A percentile compares a stretch with the other conserved stretches of the same genome.
Evolutionary conservation across 2,888 invertebrate genomes (phyloP).

Genomic region (Amphimallon solstitiale): DNA sequence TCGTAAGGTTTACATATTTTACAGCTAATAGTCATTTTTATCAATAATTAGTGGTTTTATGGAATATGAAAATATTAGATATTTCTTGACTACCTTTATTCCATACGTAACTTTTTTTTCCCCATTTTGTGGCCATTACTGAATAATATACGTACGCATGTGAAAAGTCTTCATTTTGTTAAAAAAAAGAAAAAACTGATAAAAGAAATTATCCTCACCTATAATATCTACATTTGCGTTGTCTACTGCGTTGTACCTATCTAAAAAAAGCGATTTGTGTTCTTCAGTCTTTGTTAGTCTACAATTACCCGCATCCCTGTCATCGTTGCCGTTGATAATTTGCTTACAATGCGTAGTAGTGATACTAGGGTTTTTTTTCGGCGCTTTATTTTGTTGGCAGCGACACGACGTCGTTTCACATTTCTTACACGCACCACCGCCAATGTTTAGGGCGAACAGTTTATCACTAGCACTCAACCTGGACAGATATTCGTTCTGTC

Average conservation of each 20-base stretch:
- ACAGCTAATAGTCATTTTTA: too few species aligned
- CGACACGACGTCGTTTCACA: constrained; percentile 60
- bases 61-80: too few species aligned
- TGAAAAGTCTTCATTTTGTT: too few species aligned
- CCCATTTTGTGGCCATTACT: too few species aligned
- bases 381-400: constrained; percentile 14
- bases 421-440: constrained; percentile 64
- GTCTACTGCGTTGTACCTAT: constrained; percentile 43
- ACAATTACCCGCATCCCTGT: neutral
- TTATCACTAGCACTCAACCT: constrained; percentile 66
- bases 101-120: too few species aligned
- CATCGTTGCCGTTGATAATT: constrained; percentile 53
- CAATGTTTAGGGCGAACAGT: constrained; percentile 60
- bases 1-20: too few species aligned
- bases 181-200: neutral
- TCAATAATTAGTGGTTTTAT: too few species aligned
- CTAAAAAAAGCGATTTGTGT: constrained; percentile 40
- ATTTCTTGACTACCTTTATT: too few species aligned
- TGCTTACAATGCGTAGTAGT: constrained; percentile 49
- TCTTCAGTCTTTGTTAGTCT: constrained; percentile 19
- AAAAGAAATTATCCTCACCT: constrained; percentile 12
- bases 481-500: constrained; percentile 69
- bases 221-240: constrained; percentile 36
- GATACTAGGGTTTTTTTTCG: constrained; percentile 23
- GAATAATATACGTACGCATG: too few species aligned